Evolutionary conservation across 2,797 vertebrate species (phyloP), one percentile per base, ranked within the genome.

Genomic region (Lemur catta): DNA sequence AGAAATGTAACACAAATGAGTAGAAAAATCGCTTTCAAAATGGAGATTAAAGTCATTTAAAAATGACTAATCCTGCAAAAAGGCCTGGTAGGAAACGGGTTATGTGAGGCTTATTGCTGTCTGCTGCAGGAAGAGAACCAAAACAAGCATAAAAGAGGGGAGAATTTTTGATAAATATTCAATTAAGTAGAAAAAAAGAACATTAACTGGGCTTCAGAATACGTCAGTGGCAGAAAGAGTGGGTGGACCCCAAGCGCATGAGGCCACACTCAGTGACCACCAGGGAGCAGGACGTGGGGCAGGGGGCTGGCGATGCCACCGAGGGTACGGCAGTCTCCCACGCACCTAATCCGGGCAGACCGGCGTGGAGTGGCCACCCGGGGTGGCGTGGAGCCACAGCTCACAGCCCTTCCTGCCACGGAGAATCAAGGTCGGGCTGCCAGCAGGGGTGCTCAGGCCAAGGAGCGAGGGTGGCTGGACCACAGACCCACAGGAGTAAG

Each of bases 1-100:
- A 98, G 97, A 98, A 99, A 98, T 97, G 97, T 92, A 98, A 96
- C 98, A 38, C 98, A 98, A 98, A 99, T 98, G 98, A 98, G 85
- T 20, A 82, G 98, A 99, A 98, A 99, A 99, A 99, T 98, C 98
- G 98, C 98, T 99, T 99, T 99, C 98, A 98, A 98, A 98, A 99
- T 97, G 97, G 98, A 99, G 99, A 99, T 99, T 99, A 99, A 99
- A 99, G 99, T 99, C 99, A 99, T 99, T 92, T 99, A 99, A 99
- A 99, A 99, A 99, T 98, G 98, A 98, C 98, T 99, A 99, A 99
- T 99, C 99, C 99, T 99, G 98, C 99, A 99, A 99, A 99, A 99
- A 99, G 99, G 98, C 99, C 99, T 99, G 98, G 98, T 99, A 98
- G 98, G 99, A 99, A 99, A 98, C 98, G 98, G 98, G 98, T 99